These are phyloP conservation scores for Danionella dracula DNA, from an alignment of 2,797 vertebrate species.

Conservation along the genomic window DNA sequence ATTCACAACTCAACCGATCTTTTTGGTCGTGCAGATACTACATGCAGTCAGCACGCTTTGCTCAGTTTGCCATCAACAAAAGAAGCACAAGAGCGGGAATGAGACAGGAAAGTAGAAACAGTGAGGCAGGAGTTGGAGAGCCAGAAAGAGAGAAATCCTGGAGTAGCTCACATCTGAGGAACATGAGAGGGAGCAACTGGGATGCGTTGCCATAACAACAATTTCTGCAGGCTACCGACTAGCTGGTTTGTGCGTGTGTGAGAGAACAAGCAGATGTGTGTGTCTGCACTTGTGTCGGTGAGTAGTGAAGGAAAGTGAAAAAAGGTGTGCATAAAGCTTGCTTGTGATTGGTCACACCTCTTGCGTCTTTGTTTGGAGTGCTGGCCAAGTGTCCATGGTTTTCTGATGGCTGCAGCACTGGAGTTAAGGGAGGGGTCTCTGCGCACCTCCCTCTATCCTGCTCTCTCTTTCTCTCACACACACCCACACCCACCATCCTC, in stretches of 20 bases:
- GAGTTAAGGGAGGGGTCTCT: constrained; percentile 66
- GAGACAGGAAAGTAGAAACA: constrained; percentile 27
- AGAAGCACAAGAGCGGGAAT: constrained; percentile 42
- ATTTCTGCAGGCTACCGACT: constrained; percentile 73
- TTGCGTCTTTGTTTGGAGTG: constrained; percentile 76
- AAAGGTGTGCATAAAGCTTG: constrained; percentile 64
- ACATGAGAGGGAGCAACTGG: constrained; percentile 64
- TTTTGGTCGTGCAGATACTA: constrained; percentile 29
- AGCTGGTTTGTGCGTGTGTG: constrained; percentile 38
- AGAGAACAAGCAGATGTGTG: neutral
- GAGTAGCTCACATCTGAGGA: constrained; percentile 60
- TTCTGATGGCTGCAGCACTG: constrained; percentile 71
- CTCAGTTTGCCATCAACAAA: constrained; percentile 69
- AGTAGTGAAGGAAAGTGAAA: constrained; percentile 69
- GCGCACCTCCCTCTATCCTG: constrained; percentile 11
- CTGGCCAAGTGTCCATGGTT: constrained; percentile 72
- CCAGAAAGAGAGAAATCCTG: constrained; percentile 30
- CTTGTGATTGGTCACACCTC: constrained; percentile 79
- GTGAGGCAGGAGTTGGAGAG: constrained; percentile 1
- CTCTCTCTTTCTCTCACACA: neutral
- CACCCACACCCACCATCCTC: constrained; percentile 21
- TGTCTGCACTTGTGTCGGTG: constrained; percentile 50
- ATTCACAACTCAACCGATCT: too few relatives aligned
- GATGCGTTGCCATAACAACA: constrained; percentile 77
- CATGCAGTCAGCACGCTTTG: constrained; percentile 56